Percentiles rank a stretch among this genome's conserved stretches.
phyloP scores from a whole-genome alignment of 92 coral and sea anemone species.

The Phenganax marumi region DNA sequence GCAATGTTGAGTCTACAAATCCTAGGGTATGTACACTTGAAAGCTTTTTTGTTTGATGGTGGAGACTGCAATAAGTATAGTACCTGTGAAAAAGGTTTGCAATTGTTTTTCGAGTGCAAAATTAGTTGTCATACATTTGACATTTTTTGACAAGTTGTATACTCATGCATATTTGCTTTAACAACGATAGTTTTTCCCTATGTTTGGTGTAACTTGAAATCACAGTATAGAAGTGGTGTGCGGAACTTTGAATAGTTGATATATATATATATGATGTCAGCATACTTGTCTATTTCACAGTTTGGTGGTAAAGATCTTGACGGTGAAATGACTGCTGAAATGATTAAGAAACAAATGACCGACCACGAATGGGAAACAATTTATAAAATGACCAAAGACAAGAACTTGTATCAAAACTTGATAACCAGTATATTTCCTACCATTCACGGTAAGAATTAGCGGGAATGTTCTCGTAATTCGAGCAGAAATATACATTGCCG shows the following conservation, averaged over 20 bases:
- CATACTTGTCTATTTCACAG: constrained; percentile 31
- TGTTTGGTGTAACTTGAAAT: too few species aligned
- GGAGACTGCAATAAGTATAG: neutral
- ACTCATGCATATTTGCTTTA: too few species aligned
- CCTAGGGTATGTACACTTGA: constrained; percentile 71
- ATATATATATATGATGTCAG: neutral
- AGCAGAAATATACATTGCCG: too few species aligned
- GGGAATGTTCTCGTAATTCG: neutral
- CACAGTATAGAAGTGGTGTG: too few species aligned
- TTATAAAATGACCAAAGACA: constrained; percentile 95
- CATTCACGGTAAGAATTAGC: constrained; percentile 78
- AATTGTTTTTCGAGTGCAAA: too few species aligned
- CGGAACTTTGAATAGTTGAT: too few species aligned
- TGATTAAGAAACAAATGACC: constrained; percentile 95
- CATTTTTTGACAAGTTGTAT: too few species aligned
- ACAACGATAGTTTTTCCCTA: too few species aligned
- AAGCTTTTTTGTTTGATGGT: neutral
- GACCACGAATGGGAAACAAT: constrained; percentile 98
- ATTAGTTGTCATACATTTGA: too few species aligned
- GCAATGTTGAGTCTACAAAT: constrained; percentile 93
- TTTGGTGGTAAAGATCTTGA: constrained; percentile 99
- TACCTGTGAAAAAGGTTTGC: neutral
- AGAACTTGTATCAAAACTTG: constrained; percentile 84
- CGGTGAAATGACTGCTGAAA: constrained; percentile 92
- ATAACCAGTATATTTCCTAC: constrained; percentile 96